Evolutionary conservation across 2,797 vertebrate species (phyloP).

Genomic region (Pipistrellus kuhlii): DNA sequence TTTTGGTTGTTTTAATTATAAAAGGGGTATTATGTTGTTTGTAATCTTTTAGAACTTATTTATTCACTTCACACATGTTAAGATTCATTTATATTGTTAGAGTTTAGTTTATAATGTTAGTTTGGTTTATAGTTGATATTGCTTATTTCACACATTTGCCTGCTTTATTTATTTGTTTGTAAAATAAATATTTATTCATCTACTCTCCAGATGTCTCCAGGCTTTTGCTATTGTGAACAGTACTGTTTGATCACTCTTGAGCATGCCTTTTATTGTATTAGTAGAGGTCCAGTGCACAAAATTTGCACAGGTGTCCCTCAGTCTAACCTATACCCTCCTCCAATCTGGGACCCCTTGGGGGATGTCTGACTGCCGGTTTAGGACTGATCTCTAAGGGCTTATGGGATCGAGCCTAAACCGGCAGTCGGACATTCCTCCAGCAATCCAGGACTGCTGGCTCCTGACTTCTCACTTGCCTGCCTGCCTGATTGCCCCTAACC

Average conservation of each 20-base stretch:
- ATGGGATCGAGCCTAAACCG: too few relatives aligned
- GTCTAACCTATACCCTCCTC: too few relatives aligned
- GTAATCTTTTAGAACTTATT: neutral
- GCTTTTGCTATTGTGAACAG: neutral
- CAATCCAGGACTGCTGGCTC: too few relatives aligned
- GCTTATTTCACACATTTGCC: neutral
- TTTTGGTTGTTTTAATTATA: neutral
- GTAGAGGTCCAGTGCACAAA: neutral
- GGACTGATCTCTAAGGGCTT: too few relatives aligned
- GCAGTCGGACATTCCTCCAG: too few relatives aligned
- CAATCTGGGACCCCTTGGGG: too few relatives aligned
- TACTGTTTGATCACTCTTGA: neutral
- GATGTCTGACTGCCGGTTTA: too few relatives aligned
- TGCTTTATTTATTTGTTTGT: neutral
- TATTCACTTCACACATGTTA: neutral
- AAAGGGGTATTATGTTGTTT: neutral
- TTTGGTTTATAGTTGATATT: neutral
- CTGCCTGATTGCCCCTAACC: too few relatives aligned
- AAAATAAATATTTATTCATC: neutral
- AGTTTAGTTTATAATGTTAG: neutral
- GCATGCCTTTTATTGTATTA: neutral
- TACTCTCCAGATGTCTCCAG: neutral
- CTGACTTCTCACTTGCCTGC: too few relatives aligned
- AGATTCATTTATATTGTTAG: neutral
- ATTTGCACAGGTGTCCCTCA: too few relatives aligned